A percentile compares a stretch with the other conserved stretches of the same genome.
Evolutionary conservation across 1,140 invertebrate genomes (phyloP).

Genomic region (Calliphora vicina): DNA sequence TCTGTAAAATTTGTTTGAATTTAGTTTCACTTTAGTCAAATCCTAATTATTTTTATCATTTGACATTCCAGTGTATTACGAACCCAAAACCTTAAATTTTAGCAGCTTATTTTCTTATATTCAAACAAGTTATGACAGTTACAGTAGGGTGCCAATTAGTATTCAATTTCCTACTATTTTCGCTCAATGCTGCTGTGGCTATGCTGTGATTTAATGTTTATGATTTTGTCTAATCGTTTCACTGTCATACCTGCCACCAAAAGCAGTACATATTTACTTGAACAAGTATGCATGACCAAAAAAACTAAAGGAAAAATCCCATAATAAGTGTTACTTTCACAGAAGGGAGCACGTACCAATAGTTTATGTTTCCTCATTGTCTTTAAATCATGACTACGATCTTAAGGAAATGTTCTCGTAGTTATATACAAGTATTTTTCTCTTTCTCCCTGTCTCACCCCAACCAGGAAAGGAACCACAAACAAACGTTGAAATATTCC

Average conservation of each 20-base stretch:
- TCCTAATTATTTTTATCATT: too few species aligned
- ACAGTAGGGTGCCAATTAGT: constrained; percentile 44
- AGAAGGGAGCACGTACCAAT: constrained; percentile 23
- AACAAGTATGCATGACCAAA: not conserved
- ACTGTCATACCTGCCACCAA: not conserved
- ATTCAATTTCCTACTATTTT: constrained; percentile 41
- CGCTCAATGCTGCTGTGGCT: not conserved
- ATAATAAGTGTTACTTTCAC: constrained; percentile 34
- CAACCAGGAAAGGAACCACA: not conserved
- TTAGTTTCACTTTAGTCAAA: too few species aligned
- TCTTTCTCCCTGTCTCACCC: not conserved
- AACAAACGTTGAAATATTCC: too few species aligned
- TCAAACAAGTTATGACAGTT: constrained; percentile 42
- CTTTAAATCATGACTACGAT: constrained; percentile 24
- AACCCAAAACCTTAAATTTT: too few species aligned
- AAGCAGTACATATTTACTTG: not conserved
- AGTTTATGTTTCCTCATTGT: constrained; percentile 19
- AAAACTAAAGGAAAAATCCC: not conserved
- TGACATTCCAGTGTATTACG: too few species aligned
- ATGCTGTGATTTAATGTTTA: constrained; percentile 34
- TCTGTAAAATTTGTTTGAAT: too few species aligned
- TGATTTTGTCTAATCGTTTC: constrained; percentile 29
- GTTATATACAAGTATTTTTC: not conserved
- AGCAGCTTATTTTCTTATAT: not conserved
- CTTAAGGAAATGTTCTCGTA: constrained; percentile 18